phyloP scores from a whole-genome alignment of 1,140 invertebrate species.

The Caenorhabditis latens region DNA sequence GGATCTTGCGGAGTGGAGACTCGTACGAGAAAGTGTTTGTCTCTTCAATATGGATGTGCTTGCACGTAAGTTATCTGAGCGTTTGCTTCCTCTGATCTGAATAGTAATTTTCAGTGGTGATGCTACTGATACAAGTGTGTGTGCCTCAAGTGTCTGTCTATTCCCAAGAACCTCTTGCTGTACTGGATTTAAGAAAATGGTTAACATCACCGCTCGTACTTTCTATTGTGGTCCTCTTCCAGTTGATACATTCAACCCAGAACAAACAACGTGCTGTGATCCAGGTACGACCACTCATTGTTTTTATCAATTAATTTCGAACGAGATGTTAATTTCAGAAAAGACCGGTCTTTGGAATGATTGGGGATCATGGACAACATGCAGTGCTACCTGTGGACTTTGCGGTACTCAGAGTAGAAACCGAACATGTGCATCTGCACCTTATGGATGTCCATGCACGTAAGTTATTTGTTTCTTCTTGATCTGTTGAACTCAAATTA shows the following conservation, averaged over 20 bases:
- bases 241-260: conserved; percentile 25
- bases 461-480: neutral
- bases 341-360: conserved; percentile 54
- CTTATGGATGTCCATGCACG: conserved; percentile 41
- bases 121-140: conserved; percentile 15
- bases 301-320: neutral
- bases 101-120: neutral
- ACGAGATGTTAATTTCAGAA: neutral
- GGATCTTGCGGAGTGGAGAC: conserved; percentile 48
- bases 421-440: conserved; percentile 28
- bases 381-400: conserved; percentile 34
- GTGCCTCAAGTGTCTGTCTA: conserved; percentile 29
- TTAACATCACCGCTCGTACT: conserved; percentile 15
- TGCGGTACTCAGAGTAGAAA: conserved; percentile 39
- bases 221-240: conserved; percentile 55
- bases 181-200: conserved; percentile 34
- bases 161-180: conserved; percentile 53
- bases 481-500: too few species aligned
- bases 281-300: neutral
- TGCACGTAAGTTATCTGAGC: conserved; percentile 30
- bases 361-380: conserved; percentile 42
- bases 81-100: neutral
- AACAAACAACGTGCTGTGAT: conserved; percentile 54
- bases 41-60: conserved; percentile 46
- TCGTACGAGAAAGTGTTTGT: conserved; percentile 55